Base-by-base conservation (phyloP, 2,888 invertebrate genomes). In the Eremobia ochroleuca region DNA sequence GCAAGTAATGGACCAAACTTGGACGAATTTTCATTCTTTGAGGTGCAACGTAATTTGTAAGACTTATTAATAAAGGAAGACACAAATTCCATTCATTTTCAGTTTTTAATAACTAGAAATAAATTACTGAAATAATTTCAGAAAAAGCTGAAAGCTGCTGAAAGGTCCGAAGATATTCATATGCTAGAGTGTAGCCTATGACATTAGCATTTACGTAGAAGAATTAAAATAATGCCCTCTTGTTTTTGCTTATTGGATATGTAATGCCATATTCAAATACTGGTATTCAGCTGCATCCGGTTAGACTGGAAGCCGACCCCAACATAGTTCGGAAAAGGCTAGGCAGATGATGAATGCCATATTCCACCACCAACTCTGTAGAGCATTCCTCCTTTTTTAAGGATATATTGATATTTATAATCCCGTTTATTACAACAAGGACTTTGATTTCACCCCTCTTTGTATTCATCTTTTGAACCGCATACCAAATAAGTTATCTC, bases 11-110 rank as follows among this genome's bases (percentile, higher is more conserved):
- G 58, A 61, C 34, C 34, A 73, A 69, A 65, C 37, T 61, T 68
- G 61, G 73, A 74, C 28, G 73, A 69, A 69, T 77, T 13, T 34
- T 21, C 9, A 59, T 74, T 72, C 31, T 65, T 49, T 59, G n/a
- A 65, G 46, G 21, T 66, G 59, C 8, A 21, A 65, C 58, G 58
- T 52, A 46, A 64, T 73, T 73, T 71, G n/a, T 58, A 43, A 34
- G 65, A 55, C 21, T 58, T 58, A 9, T 49, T 46, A 37, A 11
- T 46, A 28, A 59, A 25, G 34, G 55, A n/a, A 40, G 0, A 11
- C 3, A 11, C 40, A 40, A 28, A 65, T 28, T n/a, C 18, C 18
- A 40, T n/a, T 28, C 28, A 65, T 11, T 11, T 21, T 28, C 65
- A 6, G 21, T 25, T 67, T 46, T 46, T 2, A 28, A 0, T 15